phyloP scores from a whole-genome alignment of 2,113 vertebrate genomes.

The Plecturocebus donacophilus region DNA sequence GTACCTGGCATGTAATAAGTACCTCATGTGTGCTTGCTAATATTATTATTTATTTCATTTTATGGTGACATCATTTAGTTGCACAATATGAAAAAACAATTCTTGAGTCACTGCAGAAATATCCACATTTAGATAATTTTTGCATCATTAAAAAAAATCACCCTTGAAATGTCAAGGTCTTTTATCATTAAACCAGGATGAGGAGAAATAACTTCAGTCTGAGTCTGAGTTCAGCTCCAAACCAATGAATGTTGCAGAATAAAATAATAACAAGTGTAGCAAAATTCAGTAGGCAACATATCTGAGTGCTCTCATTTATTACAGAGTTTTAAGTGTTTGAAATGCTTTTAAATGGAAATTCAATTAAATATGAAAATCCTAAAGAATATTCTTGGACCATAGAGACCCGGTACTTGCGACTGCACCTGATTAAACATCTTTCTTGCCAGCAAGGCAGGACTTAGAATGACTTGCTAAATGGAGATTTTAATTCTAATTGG shows the following conservation, averaged over 20 bases:
- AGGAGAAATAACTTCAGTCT: neutral
- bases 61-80: neutral
- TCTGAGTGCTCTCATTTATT: neutral
- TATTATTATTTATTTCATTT: neutral
- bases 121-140: neutral
- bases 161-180: neutral
- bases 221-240: neutral
- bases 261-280: neutral
- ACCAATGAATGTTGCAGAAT: neutral
- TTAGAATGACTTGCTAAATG: neutral
- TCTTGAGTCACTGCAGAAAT: neutral
- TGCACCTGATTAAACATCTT: neutral
- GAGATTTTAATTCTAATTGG: neutral
- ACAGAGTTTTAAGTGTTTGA: neutral
- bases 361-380: neutral
- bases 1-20: neutral
- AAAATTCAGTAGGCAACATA: neutral
- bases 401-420: neutral
- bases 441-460: neutral
- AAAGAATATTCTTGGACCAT: neutral
- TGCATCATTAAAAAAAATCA: neutral
- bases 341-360: constrained; percentile 1
- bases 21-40: neutral
- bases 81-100: neutral
- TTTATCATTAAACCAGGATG: neutral